Evolutionary conservation across 2,113 vertebrate genomes (phyloP).

Genomic region (Octodon degus): DNA sequence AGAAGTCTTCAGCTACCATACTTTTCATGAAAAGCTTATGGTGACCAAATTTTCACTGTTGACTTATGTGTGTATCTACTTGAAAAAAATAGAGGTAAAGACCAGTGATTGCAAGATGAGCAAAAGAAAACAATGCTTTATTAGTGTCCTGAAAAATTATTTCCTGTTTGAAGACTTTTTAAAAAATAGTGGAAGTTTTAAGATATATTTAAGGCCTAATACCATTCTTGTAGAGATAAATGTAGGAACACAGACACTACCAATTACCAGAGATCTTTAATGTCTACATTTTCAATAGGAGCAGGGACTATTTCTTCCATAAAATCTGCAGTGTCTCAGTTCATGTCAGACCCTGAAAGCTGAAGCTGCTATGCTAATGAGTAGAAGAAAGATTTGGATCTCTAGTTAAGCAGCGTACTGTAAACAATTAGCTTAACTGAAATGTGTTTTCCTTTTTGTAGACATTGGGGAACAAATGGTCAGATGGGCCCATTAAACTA

Average conservation of each 20-base stretch:
- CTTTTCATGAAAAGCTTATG: constrained; percentile 22
- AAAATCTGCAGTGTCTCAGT: constrained; percentile 6
- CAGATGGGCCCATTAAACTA: constrained; percentile 38
- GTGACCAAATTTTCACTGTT: background rate
- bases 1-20: background rate
- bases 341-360: constrained; percentile 23
- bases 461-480: constrained; percentile 50
- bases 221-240: constrained; percentile 17
- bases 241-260: background rate
- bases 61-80: background rate
- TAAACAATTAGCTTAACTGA: constrained; percentile 74
- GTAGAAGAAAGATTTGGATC: constrained; percentile 71
- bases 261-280: constrained; percentile 19
- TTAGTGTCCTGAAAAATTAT: constrained; percentile 34
- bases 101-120: background rate
- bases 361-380: constrained; percentile 58
- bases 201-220: background rate
- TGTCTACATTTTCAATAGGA: constrained; percentile 34
- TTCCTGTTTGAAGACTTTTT: constrained; percentile 34
- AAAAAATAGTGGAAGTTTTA: constrained; percentile 6
- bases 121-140: constrained; percentile 22
- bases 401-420: constrained; percentile 69
- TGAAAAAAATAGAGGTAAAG: background rate
- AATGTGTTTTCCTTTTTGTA: constrained; percentile 67
- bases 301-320: background rate